Evolutionary conservation across 1,140 invertebrate genomes (phyloP).

Genomic region (Penaeus indicus): DNA sequence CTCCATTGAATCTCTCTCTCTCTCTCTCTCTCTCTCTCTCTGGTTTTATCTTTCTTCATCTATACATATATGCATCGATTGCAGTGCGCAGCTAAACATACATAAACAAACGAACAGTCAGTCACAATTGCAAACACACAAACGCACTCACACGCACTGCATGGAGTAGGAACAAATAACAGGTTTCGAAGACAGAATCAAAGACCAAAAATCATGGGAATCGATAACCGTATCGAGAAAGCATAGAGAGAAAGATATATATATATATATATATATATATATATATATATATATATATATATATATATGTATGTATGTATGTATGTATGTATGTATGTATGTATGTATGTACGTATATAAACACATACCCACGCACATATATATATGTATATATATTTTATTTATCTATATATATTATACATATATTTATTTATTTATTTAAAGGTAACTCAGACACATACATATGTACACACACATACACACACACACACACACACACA

Average conservation of each 20-base stretch:
- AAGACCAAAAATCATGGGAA: constrained; percentile 9
- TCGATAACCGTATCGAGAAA: not conserved
- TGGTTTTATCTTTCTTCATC: not conserved
- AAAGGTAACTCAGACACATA: too few species aligned
- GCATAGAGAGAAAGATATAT: not conserved
- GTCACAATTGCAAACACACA: constrained; percentile 25
- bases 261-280: too few species aligned
- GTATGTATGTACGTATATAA: not conserved
- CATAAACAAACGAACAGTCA: constrained; percentile 25
- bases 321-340: not conserved
- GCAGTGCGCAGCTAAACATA: not conserved
- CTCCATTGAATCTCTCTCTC: not conserved
- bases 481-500: too few species aligned
- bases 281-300: not conserved
- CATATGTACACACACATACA: too few species aligned
- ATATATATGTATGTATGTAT: not conserved
- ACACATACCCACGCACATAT: too few species aligned
- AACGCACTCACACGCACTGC: constrained; percentile 6
- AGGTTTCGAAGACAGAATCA: constrained; percentile 1
- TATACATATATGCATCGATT: not conserved
- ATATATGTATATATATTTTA: not conserved
- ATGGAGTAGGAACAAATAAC: not conserved
- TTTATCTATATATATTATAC: not conserved
- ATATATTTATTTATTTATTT: too few species aligned
- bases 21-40: constrained; percentile 36